A percentile compares a stretch with the other conserved stretches of the same genome.
phyloP scores from a whole-genome alignment of 2,888 invertebrate species.

The Autographa gamma region DNA sequence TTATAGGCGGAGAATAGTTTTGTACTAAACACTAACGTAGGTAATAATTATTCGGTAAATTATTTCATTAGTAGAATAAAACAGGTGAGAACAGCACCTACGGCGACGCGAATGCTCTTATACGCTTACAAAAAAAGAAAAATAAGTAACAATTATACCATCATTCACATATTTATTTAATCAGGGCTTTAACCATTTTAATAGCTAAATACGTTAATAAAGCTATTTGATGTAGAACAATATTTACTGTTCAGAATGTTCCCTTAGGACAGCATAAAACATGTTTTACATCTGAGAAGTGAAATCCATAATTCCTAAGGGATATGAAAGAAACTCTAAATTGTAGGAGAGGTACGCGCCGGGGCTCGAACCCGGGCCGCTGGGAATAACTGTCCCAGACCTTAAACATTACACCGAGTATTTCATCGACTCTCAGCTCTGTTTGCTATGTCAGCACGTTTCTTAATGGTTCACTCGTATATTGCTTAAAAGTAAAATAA shows the following conservation, averaged over 20 bases:
- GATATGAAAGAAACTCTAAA: constrained; percentile 2
- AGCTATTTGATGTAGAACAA: background rate
- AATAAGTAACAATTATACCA: too few relatives aligned
- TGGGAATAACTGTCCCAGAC: constrained; percentile 1
- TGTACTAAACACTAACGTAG: too few relatives aligned
- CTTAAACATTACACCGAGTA: constrained; percentile 4
- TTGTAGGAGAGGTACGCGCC: background rate
- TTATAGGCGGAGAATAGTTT: too few relatives aligned
- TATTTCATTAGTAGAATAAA: too few relatives aligned
- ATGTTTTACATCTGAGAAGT: background rate
- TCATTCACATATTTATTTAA: too few relatives aligned
- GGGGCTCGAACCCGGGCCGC: background rate
- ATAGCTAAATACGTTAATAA: too few relatives aligned
- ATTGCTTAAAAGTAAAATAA: too few relatives aligned
- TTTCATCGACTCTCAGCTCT: background rate
- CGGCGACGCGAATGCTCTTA: too few relatives aligned
- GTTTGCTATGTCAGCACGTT: background rate
- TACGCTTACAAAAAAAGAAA: too few relatives aligned
- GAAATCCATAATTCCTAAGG: background rate
- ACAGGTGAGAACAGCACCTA: too few relatives aligned
- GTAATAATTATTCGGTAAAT: too few relatives aligned
- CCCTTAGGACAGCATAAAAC: background rate
- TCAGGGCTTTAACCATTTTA: too few relatives aligned
- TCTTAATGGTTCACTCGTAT: background rate
- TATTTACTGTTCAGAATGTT: background rate